Base-by-base conservation (phyloP, 2,888 invertebrate genomes). In the Aphrophora alni region DNA sequence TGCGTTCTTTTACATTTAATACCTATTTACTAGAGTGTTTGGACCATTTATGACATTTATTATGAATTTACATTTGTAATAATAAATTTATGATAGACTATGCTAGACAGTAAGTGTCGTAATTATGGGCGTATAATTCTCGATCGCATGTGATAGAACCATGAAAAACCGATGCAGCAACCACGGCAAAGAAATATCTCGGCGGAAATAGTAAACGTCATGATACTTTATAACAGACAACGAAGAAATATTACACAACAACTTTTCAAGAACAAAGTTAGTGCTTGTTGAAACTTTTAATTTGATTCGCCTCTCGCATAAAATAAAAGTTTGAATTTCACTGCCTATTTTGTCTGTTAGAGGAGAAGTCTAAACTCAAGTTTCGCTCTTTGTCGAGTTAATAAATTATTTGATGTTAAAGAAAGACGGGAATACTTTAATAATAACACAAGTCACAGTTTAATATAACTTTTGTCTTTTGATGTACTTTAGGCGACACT, bases 261-360 rank as follows among this genome's bases (percentile, higher is more conserved):
- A 59, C 59, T 59, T 59, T 59, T 21, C 59, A 21, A 12, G 59
- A 59, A 21, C 59, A 1, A 21, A 59, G 59, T 59, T 59, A 59
- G 59, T 4, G 59, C 59, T 59, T 59, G 59, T 59, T 59, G 59
- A 21, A 59, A 59, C 59, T 59, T 59, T 59, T 59, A 59, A 59
- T 59, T 59, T 59, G 59, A 59, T 59, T 59, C 59, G 59, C 12
- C 21, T 4, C 59, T 21, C 59, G 59, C 59, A 59, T 59, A 59
- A 59, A 59, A 59, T 59, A 59, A 59, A 59, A 59, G 59, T 59
- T 59, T 59, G 59, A 21, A 59, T 59, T 59, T 59, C 59, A 59
- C 59, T 21, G 59, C 59, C 59, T 21, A n/a, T 44, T 44, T 14
- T 14, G 17, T 14, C 17, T 44, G 44, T 44, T 44, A 44, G 44